phyloP scores from a whole-genome alignment of 2,113 vertebrate genomes.

The Riparia riparia region DNA sequence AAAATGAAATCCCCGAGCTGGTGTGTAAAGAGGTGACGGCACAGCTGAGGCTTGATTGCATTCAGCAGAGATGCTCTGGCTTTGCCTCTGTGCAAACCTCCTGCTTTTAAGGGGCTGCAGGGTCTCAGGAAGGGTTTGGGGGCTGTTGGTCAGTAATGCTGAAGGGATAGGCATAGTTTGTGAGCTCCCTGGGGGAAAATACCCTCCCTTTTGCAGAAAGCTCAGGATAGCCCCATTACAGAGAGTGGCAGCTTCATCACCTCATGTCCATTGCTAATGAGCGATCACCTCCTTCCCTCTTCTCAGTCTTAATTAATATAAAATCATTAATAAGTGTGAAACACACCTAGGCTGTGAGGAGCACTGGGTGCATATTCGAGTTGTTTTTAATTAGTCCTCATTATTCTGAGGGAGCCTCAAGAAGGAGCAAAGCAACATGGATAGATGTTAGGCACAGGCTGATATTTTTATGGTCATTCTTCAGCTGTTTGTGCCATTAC shows the following conservation, averaged over 20 bases:
- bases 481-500: not conserved
- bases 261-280: fast-evolving
- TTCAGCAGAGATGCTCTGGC: not conserved
- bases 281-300: not conserved
- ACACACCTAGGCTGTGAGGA: not conserved
- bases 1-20: not conserved
- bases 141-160: fast-evolving
- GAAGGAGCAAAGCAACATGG: not conserved
- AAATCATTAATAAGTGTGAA: not conserved
- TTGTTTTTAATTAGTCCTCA: not conserved
- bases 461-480: not conserved
- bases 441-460: not conserved
- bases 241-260: not conserved
- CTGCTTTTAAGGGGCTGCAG: not conserved
- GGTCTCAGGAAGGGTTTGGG: not conserved
- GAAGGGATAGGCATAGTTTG: not conserved
- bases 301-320: not conserved
- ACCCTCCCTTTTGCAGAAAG: fast-evolving
- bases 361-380: not conserved
- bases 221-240: not conserved
- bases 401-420: not conserved
- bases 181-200: not conserved
- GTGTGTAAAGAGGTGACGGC: not conserved
- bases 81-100: not conserved
- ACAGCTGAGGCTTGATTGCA: not conserved